Conservation (phyloP, 2,888 invertebrate species). For the Creontiades dilutus region DNA sequence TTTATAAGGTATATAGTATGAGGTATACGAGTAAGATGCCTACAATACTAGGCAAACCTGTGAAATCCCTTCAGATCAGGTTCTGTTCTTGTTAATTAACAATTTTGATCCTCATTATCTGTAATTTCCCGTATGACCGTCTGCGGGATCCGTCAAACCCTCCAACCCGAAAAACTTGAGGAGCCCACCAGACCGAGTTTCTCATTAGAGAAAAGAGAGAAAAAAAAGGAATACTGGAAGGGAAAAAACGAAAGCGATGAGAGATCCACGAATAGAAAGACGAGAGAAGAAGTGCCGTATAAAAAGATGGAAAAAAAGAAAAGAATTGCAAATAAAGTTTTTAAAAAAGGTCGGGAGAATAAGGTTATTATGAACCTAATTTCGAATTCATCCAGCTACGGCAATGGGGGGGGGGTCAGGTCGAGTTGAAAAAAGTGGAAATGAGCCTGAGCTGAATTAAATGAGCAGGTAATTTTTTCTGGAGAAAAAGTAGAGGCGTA, state of each 20-base stretch:
- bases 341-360: constrained; percentile 14
- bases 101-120: too few species aligned
- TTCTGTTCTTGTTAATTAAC: too few species aligned
- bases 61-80: too few species aligned
- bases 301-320: constrained; percentile 26
- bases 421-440: not conserved
- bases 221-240: not conserved
- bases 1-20: too few species aligned
- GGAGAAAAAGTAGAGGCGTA: not conserved
- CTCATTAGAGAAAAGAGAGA: not conserved
- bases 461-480: not conserved
- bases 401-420: not conserved
- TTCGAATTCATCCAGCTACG: constrained; percentile 39
- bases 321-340: constrained; percentile 41
- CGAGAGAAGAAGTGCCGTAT: not conserved
- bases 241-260: not conserved
- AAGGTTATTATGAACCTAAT: constrained; percentile 59
- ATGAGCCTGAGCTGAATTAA: not conserved
- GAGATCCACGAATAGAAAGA: not conserved
- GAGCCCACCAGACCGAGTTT: too few species aligned
- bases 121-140: too few species aligned
- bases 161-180: too few species aligned
- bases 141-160: too few species aligned
- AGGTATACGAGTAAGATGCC: too few species aligned
- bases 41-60: too few species aligned